Conservation (phyloP, 1,140 invertebrate genomes). For the Tribolium madens region DNA sequence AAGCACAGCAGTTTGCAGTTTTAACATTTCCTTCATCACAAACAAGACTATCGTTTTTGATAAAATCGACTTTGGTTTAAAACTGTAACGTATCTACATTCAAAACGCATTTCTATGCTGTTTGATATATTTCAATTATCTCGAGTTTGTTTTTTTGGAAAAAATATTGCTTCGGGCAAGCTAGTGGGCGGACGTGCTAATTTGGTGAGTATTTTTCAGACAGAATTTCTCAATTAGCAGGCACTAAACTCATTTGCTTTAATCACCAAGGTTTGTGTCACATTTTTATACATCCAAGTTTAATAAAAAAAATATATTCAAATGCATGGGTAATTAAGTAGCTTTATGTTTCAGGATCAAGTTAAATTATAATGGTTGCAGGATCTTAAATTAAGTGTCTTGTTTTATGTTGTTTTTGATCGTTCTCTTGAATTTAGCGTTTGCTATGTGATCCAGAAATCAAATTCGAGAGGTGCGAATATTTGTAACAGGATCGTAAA, state of each 20-base stretch:
- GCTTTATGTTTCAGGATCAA: background rate
- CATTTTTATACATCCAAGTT: background rate
- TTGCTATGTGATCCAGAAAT: background rate
- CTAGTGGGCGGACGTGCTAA: background rate
- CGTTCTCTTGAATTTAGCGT: background rate
- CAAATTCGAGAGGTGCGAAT: background rate
- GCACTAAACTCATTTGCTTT: background rate
- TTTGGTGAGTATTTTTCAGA: background rate
- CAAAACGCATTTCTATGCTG: background rate
- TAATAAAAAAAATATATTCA: background rate
- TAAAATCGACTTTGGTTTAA: background rate
- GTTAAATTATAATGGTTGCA: background rate
- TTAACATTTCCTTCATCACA: background rate
- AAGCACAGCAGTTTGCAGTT: background rate
- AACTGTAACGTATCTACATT: background rate
- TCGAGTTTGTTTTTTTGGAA: background rate
- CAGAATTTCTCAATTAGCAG: background rate
- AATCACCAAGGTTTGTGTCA: background rate
- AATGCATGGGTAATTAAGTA: background rate
- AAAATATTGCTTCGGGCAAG: background rate
- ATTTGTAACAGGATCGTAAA: conserved; percentile 3
- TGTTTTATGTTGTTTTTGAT: background rate
- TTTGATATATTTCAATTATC: background rate
- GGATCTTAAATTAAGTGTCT: background rate
- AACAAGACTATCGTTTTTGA: background rate